Evolutionary conservation across 1,140 invertebrate species (phyloP), one percentile per base, ranked within the genome.

Genomic region (Asbolus verrucosus): DNA sequence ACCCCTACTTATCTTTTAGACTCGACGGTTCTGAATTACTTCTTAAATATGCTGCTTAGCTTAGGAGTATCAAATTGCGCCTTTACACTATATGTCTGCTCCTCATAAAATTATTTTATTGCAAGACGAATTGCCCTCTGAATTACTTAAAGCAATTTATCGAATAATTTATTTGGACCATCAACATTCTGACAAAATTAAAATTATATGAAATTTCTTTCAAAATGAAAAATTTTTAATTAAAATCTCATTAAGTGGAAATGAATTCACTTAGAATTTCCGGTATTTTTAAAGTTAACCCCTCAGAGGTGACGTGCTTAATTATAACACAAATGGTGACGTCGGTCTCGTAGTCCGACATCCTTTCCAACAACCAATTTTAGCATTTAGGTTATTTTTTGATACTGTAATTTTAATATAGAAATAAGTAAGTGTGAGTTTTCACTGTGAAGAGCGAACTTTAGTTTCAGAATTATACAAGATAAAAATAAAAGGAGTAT

Each of bases 41-140:
- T 65, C 69, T 71, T 61, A 67, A 71, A 71, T 71, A 71, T 71
- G 69, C 65, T 71, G 54, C 46, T 68, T 68, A 68, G 39, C 46
- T 68, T 59, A 61, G 18, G 21, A 39, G 31, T 16, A 39, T 50
- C 43, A 50, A 50, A 50, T 50, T 50, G 43, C 8, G 46, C 21
- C 21, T 30, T 54, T 54, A 54, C 46, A 54, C 9, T 54, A 24
- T 24, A 50, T 54, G 46, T 54, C 46, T 54, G 21, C 46, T 13
- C 46, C 19, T 21, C 21, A 54, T 50, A 50, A 50, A 50, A 19
- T 50, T 27, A 50, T 50, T 50, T 24, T 43, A 43, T 43, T 43
- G 39, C 15, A 43, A 43, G 15, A 43, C 15, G 39, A 43, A 43
- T 43, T 43, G 39, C 13, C 15, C 14, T 16, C 39, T 4, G 2